Base-by-base conservation (phyloP, 1,140 invertebrate genomes). In the Limonius californicus region DNA sequence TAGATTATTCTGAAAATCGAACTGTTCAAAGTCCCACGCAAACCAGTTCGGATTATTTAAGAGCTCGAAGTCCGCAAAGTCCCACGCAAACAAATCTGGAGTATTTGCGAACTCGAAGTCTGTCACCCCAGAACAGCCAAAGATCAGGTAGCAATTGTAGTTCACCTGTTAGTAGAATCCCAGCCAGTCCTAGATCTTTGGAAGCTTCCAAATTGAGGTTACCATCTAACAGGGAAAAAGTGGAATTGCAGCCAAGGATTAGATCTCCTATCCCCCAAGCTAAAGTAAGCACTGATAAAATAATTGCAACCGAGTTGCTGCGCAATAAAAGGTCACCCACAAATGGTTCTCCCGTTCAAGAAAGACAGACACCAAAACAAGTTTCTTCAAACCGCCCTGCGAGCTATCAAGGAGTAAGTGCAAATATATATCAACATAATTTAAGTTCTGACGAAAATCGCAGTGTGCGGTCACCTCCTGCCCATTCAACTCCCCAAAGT, bases 261-360 rank as follows among this genome's bases (percentile, higher is more conserved):
- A 74, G 66, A 59, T 76, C 74, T 16, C 75, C 75, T 2, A 71
- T 76, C 18, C 74, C 74, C 1, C 47, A 68, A 20, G 63, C 64
- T 39, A 66, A 70, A 56, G 54, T 74, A 3, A 72, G 72, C 59
- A 72, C 74, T 7, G 73, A 75, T 54, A 75, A 75, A 57, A 70
- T 75, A 9, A 74, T 74, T 20, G 74, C 74, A 14, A 76, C 73
- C 3, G 74, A 76, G 57, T 62, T 75, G n/a, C 53, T 76, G 18
- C 73, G 73, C 56, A 62, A 59, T 19, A 59, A 64, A n/a, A n/a
- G 43, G n/a, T 45, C 43, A 18, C 43, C 43, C 15, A 7, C 43
- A 45, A n/a, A 7, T 7, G n/a, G 1, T 15, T 16, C 12, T 14
- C n/a, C n/a, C 2, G 2, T 19, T 23, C 16, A 7, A 7, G 50